phyloP scores from a whole-genome alignment of 92 coral and sea anemone genomes.

The Heteractis magnifica region DNA sequence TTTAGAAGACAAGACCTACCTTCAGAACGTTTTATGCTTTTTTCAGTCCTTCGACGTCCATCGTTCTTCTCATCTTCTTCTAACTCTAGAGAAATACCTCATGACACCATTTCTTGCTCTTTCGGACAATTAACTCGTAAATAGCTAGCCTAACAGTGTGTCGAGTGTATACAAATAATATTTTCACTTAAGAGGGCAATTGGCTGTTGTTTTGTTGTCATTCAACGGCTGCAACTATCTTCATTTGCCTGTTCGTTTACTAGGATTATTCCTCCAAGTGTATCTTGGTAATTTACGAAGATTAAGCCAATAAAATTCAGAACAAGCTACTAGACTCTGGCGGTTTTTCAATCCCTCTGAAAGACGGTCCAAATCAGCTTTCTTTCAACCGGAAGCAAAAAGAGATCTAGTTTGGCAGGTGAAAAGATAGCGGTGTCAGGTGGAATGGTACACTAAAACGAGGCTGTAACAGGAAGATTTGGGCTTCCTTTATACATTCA shows the following conservation, averaged over 20 bases:
- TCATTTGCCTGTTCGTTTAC: background rate
- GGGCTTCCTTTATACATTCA: background rate
- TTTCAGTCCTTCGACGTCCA: background rate
- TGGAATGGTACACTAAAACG: background rate
- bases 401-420: background rate
- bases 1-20: background rate
- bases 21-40: background rate
- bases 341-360: background rate
- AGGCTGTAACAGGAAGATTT: background rate
- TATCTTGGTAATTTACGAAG: background rate
- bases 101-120: background rate
- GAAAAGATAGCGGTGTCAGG: background rate
- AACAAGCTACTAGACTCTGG: background rate
- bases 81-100: background rate
- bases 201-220: background rate
- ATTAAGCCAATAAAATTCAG: background rate
- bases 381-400: background rate
- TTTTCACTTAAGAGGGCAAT: background rate
- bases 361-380: background rate
- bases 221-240: background rate
- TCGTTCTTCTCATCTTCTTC: background rate
- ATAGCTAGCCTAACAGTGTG: background rate
- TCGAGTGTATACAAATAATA: background rate
- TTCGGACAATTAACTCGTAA: background rate
- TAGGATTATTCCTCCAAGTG: background rate